Percentiles rank a stretch among this genome's conserved stretches.
Evolutionary conservation across 2,797 vertebrate species (phyloP).

Genomic region (Dallia pectoralis): DNA sequence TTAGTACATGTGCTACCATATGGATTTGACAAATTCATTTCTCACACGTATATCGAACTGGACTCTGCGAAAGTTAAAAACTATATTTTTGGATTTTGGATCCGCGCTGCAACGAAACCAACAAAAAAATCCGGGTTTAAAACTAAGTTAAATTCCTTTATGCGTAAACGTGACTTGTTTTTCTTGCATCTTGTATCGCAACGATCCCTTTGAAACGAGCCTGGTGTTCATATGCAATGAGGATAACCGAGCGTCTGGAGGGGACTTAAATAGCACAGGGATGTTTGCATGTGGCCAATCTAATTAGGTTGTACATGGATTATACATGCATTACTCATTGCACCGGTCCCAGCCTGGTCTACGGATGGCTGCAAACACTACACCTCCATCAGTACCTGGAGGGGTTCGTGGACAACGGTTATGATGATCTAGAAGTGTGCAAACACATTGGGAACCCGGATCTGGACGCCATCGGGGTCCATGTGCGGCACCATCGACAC

Average conservation of each 20-base stretch:
- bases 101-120: neutral
- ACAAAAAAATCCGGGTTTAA: neutral
- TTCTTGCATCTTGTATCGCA: neutral
- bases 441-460: conserved; percentile 92
- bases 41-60: neutral
- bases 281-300: neutral
- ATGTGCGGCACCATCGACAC: conserved; percentile 80
- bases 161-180: neutral
- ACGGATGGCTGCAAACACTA: conserved; percentile 87
- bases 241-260: neutral
- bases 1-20: neutral
- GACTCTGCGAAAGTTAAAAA: neutral
- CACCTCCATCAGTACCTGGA: conserved; percentile 86
- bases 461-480: conserved; percentile 90
- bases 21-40: neutral
- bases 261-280: neutral
- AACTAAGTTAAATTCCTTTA: neutral
- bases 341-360: conserved; percentile 81
- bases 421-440: conserved; percentile 92
- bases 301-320: neutral
- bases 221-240: neutral
- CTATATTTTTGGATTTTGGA: neutral
- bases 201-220: conserved; percentile 10
- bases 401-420: conserved; percentile 91
- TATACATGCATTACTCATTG: conserved; percentile 27